Conservation (phyloP, 2,797 vertebrate genomes). For the Neomorphus geoffroyi region DNA sequence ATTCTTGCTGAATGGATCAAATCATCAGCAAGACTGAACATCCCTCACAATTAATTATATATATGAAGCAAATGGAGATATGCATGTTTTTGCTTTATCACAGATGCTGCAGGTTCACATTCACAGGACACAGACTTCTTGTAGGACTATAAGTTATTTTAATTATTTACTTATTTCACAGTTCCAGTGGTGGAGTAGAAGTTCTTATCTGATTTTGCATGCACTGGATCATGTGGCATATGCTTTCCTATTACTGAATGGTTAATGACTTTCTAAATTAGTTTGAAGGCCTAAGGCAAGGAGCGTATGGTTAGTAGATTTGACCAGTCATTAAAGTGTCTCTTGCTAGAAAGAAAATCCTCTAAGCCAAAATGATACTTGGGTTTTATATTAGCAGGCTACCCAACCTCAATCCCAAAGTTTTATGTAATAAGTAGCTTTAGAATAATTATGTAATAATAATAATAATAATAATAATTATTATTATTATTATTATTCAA, state of each 20-base stretch:
- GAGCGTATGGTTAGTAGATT: conserved; percentile 43
- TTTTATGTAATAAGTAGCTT: background rate
- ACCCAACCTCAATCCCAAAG: conserved; percentile 33
- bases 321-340: conserved; percentile 68
- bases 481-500: conserved; percentile 6
- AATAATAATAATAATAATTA: too few relatives aligned
- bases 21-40: conserved; percentile 16
- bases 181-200: background rate
- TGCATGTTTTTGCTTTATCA: background rate
- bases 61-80: background rate
- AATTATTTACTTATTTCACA: background rate
- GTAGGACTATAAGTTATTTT: background rate
- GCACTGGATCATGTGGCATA: conserved; percentile 6
- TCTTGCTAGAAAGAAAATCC: conserved; percentile 55
- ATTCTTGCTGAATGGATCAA: conserved; percentile 27
- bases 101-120: background rate
- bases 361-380: conserved; percentile 44
- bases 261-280: conserved; percentile 72
- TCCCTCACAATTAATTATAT: background rate
- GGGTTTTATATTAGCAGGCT: conserved; percentile 37
- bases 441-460: conserved; percentile 8
- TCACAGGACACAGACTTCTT: background rate
- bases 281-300: conserved; percentile 65
- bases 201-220: conserved; percentile 54
- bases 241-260: conserved; percentile 37